A percentile compares a stretch with the other conserved stretches of the same genome.
Evolutionary conservation across 2,888 invertebrate species (phyloP).

Genomic region (Torymus texanus): DNA sequence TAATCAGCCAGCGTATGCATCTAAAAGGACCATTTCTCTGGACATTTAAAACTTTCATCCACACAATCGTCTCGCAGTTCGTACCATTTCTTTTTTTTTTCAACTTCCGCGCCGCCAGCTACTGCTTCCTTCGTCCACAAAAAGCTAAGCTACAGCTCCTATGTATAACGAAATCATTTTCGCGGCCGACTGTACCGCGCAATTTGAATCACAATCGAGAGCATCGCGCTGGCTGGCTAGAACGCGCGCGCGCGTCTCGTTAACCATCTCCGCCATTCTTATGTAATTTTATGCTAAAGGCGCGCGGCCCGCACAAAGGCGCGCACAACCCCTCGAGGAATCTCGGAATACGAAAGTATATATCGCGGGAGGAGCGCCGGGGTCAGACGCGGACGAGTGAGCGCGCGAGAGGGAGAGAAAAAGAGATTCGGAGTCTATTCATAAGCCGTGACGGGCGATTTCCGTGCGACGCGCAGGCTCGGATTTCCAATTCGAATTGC

Average conservation of each 20-base stretch:
- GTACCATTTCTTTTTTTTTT: too few relatives aligned
- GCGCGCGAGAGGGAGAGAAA: too few relatives aligned
- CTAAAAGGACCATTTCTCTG: too few relatives aligned
- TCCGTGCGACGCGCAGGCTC: too few relatives aligned
- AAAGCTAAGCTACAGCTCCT: neutral
- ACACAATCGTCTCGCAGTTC: neutral
- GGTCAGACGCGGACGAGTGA: too few relatives aligned
- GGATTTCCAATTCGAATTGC: too few relatives aligned
- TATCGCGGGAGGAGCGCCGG: neutral
- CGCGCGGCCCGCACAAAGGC: neutral
- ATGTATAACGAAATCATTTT: slow-evolving; percentile 28
- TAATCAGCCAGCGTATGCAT: too few relatives aligned
- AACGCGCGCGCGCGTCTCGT: slow-evolving; percentile 66
- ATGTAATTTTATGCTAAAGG: slow-evolving; percentile 69
- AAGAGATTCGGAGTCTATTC: too few relatives aligned
- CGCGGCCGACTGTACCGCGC: slow-evolving; percentile 53
- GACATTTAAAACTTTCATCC: neutral
- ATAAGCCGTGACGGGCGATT: too few relatives aligned
- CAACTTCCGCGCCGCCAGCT: neutral
- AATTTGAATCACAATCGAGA: slow-evolving; percentile 73
- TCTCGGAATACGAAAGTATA: neutral
- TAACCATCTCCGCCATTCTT: slow-evolving; percentile 65
- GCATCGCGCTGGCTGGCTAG: slow-evolving; percentile 63
- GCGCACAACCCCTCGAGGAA: neutral
- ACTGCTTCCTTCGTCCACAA: neutral